A percentile compares a stretch with the other conserved stretches of the same genome.
phyloP scores from a whole-genome alignment of 2,113 vertebrate species.

The Eurystomus gularis region DNA sequence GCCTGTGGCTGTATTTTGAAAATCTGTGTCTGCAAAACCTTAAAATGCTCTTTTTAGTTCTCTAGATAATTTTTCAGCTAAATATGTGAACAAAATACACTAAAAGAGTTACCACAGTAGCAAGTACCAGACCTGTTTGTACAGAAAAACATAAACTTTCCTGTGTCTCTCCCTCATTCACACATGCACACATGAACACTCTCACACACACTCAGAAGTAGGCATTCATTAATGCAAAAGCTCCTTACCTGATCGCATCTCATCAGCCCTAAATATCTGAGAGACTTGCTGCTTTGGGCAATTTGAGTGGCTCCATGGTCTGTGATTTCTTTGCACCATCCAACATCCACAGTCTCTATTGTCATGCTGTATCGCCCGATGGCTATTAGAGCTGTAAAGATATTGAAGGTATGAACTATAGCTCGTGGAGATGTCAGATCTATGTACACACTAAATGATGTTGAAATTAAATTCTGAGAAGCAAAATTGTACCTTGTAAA shows the following conservation, averaged over 20 bases:
- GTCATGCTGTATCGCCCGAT: constrained; percentile 95
- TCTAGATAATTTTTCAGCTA: neutral
- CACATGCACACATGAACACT: neutral
- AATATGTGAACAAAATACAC: neutral
- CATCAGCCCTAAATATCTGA: constrained; percentile 96
- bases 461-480: neutral
- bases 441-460: neutral
- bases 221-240: neutral
- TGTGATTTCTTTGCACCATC: constrained; percentile 98
- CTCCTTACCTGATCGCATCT: constrained; percentile 95
- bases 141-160: neutral
- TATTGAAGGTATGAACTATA: neutral
- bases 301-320: constrained; percentile 96
- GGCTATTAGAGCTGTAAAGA: constrained; percentile 89
- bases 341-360: constrained; percentile 97
- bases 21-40: neutral
- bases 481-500: neutral
- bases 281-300: constrained; percentile 95
- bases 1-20: neutral
- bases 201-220: neutral
- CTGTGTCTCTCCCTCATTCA: neutral
- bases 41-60: neutral
- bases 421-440: neutral
- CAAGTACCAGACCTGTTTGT: neutral
- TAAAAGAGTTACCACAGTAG: neutral